These are phyloP conservation scores for Diglossa cyanea DNA, from an alignment of 2,797 vertebrate genomes.

Conservation along the genomic window DNA sequence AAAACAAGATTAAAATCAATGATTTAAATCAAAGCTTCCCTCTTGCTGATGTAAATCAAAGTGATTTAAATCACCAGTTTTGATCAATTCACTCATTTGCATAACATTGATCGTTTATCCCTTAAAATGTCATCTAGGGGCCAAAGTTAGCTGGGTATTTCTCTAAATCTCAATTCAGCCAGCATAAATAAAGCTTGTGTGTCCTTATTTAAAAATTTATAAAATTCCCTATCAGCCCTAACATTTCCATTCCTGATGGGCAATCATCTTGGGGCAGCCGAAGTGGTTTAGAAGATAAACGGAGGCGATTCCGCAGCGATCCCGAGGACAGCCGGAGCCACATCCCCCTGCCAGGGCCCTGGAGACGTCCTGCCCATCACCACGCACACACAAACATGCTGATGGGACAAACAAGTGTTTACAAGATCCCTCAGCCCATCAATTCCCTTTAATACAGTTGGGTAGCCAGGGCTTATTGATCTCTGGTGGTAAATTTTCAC, in stretches of 20 bases:
- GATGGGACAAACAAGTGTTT: constrained; percentile 50
- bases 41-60: constrained; percentile 61
- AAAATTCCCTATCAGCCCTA: neutral
- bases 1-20: constrained; percentile 66
- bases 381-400: neutral
- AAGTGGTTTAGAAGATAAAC: neutral
- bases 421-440: constrained; percentile 35
- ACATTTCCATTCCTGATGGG: neutral
- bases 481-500: neutral
- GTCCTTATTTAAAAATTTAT: neutral
- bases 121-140: constrained; percentile 30
- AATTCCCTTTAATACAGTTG: constrained; percentile 20
- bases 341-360: neutral
- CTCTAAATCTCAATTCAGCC: neutral
- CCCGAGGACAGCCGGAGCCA: neutral
- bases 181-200: neutral
- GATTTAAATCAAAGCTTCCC: constrained; percentile 63
- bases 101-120: constrained; percentile 52
- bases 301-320: neutral
- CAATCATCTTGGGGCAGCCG: neutral
- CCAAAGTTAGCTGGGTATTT: neutral
- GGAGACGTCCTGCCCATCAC: neutral
- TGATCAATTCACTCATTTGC: constrained; percentile 62
- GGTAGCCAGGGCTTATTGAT: constrained; percentile 30
- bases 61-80: constrained; percentile 55